A percentile compares a stretch with the other conserved stretches of the same genome.
These are phyloP conservation scores for Goniozus legneri DNA, from an alignment of 1,140 invertebrate genomes.

Conservation along the genomic window DNA sequence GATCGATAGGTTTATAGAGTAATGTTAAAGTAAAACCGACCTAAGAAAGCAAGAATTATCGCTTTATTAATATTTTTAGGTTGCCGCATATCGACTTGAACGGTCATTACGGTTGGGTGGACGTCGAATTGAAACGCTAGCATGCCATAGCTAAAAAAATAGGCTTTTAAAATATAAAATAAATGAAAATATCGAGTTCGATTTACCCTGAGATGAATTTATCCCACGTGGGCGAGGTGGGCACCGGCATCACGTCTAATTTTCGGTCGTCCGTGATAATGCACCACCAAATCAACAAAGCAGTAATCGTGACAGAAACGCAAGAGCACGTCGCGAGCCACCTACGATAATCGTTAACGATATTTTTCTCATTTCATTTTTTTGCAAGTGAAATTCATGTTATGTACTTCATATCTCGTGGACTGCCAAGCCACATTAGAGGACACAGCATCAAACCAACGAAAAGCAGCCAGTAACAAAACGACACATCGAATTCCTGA, in stretches of 20 bases:
- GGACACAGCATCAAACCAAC: constrained; percentile 69
- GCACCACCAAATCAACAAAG: constrained; percentile 46
- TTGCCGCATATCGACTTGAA: constrained; percentile 76
- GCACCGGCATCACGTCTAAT: constrained; percentile 27
- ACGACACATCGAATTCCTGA: constrained; percentile 63
- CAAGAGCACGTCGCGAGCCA: constrained; percentile 37
- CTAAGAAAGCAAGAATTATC: constrained; percentile 62
- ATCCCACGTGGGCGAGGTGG: constrained; percentile 42
- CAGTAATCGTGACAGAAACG: constrained; percentile 28
- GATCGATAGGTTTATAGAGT: neutral
- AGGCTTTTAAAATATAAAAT: neutral
- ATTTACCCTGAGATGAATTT: constrained; percentile 46
- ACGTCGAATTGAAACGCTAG: constrained; percentile 68
- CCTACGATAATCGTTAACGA: constrained; percentile 21
- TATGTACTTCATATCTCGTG: constrained; percentile 77
- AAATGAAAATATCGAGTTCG: neutral
- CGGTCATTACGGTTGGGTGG: constrained; percentile 73
- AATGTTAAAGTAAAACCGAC: constrained; percentile 40
- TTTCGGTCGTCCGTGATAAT: constrained; percentile 39
- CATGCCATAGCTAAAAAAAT: constrained; percentile 43
- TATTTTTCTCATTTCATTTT: constrained; percentile 10
- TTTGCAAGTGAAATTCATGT: neutral
- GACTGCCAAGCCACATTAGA: constrained; percentile 78
- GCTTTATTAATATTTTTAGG: constrained; percentile 63
- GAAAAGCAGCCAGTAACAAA: constrained; percentile 73